Base-by-base conservation (phyloP, 2,113 vertebrate genomes). In the Lophius piscatorius region DNA sequence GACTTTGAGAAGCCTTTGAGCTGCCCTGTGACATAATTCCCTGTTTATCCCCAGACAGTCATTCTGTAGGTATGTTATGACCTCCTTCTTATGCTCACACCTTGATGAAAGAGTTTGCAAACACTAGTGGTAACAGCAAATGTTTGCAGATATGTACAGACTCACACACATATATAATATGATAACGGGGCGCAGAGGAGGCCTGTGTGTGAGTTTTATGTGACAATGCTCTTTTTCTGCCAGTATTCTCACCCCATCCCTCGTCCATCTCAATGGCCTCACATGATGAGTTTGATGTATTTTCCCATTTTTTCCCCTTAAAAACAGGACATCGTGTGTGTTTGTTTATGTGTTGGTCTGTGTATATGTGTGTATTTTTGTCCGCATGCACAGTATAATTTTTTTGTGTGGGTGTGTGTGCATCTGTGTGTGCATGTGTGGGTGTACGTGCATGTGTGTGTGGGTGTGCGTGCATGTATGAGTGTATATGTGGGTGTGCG, bases 271-370 rank as follows among this genome's bases (percentile, higher is more conserved):
- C 83, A 85, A 70, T 82, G 83, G 84, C 77, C 79, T 88, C 87
- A 89, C 88, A 91, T 91, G 87, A 91, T 88, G 87, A 76, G 79
- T 84, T 86, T 89, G 89, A 91, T 91, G 87, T 91, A 78, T 89
- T 89, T 90, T 90, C 85, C 78, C 80, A 80, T 58, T 79, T 81
- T 60, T 81, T 78, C 63, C 66, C 81, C 80, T 82, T 55, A 24
- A 83, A 87, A 85, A 81, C 73, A 13, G 12, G 40, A 86, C 74
- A 64, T 73, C 21, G 3, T 48, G 26, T 52, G 58, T 61, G 51
- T 51, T 54, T 69, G 44, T 56, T 31, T 61, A 57, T 68, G 63
- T 40, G 45, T 26, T 45, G 48, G 31, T 33, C 29, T 28, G 34
- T 40, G 35, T 58, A 0, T 52, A 29, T 57, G 59, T 50, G 41